Percentiles rank a stretch among this genome's conserved stretches.
Evolutionary conservation across 2,797 vertebrate genomes (phyloP).

Genomic region (Coregonus sp.): DNA sequence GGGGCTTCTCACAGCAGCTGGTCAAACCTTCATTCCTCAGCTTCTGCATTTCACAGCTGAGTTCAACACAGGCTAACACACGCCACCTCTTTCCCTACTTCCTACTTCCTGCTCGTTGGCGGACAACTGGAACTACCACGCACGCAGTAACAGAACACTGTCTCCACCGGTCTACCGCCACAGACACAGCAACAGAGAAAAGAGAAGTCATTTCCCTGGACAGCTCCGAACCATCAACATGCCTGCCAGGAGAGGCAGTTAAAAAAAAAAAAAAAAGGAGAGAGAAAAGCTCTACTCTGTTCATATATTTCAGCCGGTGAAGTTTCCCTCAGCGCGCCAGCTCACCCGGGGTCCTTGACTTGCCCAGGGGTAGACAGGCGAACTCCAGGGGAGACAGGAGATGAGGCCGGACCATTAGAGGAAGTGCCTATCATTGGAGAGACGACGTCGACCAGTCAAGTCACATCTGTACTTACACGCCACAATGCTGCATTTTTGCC

Average conservation of each 20-base stretch:
- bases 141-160: conserved; percentile 19
- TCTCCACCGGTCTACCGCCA: conserved; percentile 15
- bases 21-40: background rate
- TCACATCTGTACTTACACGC: conserved; percentile 35
- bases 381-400: conserved; percentile 64
- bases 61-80: background rate
- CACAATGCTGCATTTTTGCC: background rate
- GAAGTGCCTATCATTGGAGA: conserved; percentile 61
- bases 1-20: background rate
- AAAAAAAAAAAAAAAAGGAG: conserved; percentile 4
- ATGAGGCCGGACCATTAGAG: conserved; percentile 65
- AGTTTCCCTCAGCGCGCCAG: conserved; percentile 43
- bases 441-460: conserved; percentile 61
- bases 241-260: conserved; percentile 20
- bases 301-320: conserved; percentile 54
- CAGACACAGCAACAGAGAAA: conserved; percentile 42
- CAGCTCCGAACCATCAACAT: conserved; percentile 42
- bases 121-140: conserved; percentile 5
- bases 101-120: conserved; percentile 5
- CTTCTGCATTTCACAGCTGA: background rate
- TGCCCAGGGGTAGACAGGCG: conserved; percentile 55
- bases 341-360: conserved; percentile 46
- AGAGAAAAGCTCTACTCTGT: conserved; percentile 33
- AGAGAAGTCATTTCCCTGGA: conserved; percentile 56
- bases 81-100: conserved; percentile 11